Evolutionary conservation across 2,113 vertebrate species (phyloP).

Genomic region (Planiliza haematocheilus): DNA sequence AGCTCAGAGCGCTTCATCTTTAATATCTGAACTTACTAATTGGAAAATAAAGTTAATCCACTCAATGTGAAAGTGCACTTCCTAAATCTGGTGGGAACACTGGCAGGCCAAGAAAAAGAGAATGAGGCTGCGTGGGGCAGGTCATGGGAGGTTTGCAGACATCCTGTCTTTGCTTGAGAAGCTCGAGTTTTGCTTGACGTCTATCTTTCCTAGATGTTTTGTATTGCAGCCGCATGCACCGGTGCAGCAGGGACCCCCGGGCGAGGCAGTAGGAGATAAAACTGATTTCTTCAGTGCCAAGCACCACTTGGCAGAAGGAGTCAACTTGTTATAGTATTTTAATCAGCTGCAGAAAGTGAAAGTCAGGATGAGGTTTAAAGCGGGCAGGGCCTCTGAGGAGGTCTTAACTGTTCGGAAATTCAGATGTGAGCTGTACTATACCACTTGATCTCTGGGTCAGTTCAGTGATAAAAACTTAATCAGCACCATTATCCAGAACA

Average conservation of each 20-base stretch:
- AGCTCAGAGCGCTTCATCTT: too few species aligned
- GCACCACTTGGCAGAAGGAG: constrained; percentile 12
- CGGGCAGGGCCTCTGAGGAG: background rate
- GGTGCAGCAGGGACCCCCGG: constrained; percentile 31
- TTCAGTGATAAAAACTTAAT: constrained; percentile 45
- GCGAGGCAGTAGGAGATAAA: constrained; percentile 51
- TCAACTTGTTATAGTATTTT: constrained; percentile 45
- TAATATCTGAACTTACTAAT: too few species aligned
- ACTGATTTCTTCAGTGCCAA: constrained; percentile 39
- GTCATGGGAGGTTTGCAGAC: constrained; percentile 9
- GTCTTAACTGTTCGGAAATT: constrained; percentile 19
- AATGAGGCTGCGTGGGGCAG: too few species aligned
- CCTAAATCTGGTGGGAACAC: background rate
- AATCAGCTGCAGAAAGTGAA: constrained; percentile 55
- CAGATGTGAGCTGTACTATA: constrained; percentile 16
- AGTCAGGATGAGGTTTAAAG: constrained; percentile 40
- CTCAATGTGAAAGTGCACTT: too few species aligned
- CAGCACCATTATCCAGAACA: background rate
- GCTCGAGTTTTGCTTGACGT: constrained; percentile 30
- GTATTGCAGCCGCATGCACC: constrained; percentile 42
- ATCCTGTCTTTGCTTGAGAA: too few species aligned
- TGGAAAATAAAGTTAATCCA: too few species aligned
- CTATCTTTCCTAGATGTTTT: constrained; percentile 25
- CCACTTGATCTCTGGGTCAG: constrained; percentile 8
- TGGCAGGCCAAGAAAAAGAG: background rate